Base-by-base conservation (phyloP, 2,888 invertebrate species). In the Campopleginae sp. region DNA sequence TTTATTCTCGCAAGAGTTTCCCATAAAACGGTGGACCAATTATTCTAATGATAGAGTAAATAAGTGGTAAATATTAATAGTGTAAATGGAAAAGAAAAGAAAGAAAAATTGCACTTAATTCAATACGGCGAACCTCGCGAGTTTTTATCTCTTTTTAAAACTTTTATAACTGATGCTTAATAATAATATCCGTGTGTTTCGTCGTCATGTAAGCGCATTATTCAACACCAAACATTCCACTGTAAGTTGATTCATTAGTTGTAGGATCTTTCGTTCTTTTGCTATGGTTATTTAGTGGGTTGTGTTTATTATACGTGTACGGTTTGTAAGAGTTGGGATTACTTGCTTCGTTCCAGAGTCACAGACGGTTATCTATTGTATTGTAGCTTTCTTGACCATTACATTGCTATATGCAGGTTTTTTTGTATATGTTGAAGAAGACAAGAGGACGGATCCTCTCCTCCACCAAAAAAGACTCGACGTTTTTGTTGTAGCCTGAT, bases 171-270 rank as follows among this genome's bases (percentile, higher is more conserved):
- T 76, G 44, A 51, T 65, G 44, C 44, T 65, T 76, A 68, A 80
- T 82, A 46, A 79, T 85, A 85, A 71, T 85, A 85, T 82, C 71
- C 42, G 66, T 80, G 79, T 80, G 71, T 79, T 82, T 66, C 23
- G 48, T 42, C 51, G 61, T 80, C 79, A 61, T 76, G 61, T 77
- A 63, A 76, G 80, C 80, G 68, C 76, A 77, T 75, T 75, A 71
- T 77, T 80, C 76, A 68, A 85, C 80, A 82, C 46, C 66, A 66
- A 82, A 85, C 85, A 82, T 79, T 79, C 79, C 81, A 80, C 72
- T 76, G 71, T 85, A 65, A 85, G n/a, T 80, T 71, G 68, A 80
- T 74, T 31, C 61, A 85, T 46, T 74, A 70, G 46, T 54, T 70
- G n/a, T n/a, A 27, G 63, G 61, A 61, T 33, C 68, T 72, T 79